These are phyloP conservation scores for Ctenochaetus hawaiiensis DNA, from an alignment of 2,797 vertebrate species.

Conservation along the genomic window DNA sequence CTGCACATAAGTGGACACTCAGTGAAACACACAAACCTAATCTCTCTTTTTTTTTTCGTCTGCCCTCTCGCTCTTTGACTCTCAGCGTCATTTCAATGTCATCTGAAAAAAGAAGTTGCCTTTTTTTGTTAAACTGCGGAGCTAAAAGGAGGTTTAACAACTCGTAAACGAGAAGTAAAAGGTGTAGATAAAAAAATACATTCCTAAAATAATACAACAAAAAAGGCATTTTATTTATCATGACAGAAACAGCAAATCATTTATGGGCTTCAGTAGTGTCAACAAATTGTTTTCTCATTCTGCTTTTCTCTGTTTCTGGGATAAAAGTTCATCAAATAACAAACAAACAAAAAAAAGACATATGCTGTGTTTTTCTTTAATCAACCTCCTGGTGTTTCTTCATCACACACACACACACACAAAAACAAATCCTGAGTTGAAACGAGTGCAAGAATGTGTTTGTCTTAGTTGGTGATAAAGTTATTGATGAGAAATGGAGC, in stretches of 20 bases:
- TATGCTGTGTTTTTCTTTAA: conserved; percentile 24
- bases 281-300: conserved; percentile 1
- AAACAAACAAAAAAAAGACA: conserved; percentile 16
- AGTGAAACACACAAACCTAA: conserved; percentile 6
- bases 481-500: too few relatives aligned
- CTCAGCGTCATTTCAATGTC: background rate
- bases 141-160: background rate
- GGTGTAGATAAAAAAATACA: background rate
- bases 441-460: background rate
- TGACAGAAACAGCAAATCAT: background rate
- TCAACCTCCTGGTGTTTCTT: conserved; percentile 24
- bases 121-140: background rate
- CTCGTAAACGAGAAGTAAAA: too few relatives aligned
- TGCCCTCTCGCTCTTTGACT: background rate
- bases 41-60: background rate
- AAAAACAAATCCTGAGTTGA: background rate
- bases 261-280: background rate
- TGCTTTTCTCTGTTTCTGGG: conserved; percentile 8
- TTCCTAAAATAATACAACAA: background rate
- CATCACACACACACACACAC: conserved; percentile 18
- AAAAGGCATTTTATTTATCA: background rate
- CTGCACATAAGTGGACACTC: conserved; percentile 1
- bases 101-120: background rate
- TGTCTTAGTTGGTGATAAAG: too few relatives aligned
- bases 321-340: conserved; percentile 26